These are phyloP conservation scores for Paraescarpia echinospica DNA, from an alignment of 1,140 invertebrate species.

Conservation along the genomic window DNA sequence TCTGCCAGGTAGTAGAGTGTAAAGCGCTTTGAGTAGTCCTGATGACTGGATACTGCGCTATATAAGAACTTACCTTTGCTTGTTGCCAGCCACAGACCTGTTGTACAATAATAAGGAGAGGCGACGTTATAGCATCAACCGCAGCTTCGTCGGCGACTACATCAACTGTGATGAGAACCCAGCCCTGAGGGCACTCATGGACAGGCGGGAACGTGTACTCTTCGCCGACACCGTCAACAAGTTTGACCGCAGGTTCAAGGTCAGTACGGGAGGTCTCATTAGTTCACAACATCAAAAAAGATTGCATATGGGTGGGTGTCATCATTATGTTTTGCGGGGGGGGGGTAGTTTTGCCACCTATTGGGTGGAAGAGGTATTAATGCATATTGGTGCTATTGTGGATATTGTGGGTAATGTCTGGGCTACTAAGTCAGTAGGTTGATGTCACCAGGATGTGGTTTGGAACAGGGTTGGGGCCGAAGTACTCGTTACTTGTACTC, in stretches of 20 bases:
- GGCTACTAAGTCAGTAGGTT: no score
- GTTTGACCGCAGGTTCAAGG: conserved; percentile 74
- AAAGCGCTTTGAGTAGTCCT: no score
- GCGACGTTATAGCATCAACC: conserved; percentile 68
- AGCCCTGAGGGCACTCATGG: conserved; percentile 61
- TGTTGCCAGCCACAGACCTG: conserved; percentile 62
- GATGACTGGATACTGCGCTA: no score
- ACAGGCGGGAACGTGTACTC: conserved; percentile 70
- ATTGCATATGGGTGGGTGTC: not conserved
- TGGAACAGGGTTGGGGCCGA: no score
- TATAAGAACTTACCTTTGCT: no score
- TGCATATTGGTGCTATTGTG: not conserved
- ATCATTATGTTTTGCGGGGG: no score
- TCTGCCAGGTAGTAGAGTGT: no score
- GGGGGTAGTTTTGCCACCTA: not conserved
- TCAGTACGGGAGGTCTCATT: conserved; percentile 30
- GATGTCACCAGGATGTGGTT: no score
- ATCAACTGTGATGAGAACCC: conserved; percentile 71
- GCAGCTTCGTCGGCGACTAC: conserved; percentile 77
- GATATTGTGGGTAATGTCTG: not conserved
- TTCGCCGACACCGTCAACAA: conserved; percentile 74
- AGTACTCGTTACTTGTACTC: no score
- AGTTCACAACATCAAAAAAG: not conserved
- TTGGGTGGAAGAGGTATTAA: not conserved
- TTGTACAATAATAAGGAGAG: conserved; percentile 72